Conservation (phyloP, 1,140 invertebrate genomes). For the Physella acuta region DNA sequence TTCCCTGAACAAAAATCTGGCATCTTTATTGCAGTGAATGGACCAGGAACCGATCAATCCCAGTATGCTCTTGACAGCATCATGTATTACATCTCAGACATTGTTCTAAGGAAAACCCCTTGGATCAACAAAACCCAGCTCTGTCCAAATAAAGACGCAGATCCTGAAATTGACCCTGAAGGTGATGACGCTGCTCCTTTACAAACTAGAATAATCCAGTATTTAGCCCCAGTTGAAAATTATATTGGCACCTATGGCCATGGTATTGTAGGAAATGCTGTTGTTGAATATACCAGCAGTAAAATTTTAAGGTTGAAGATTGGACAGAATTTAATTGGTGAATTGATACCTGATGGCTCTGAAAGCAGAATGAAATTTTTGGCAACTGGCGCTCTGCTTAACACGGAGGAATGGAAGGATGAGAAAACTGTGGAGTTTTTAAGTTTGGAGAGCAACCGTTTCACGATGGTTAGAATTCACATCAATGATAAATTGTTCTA, state of each 20-base stretch:
- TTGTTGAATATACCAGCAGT: neutral
- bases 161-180: neutral
- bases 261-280: constrained; percentile 9
- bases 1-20: constrained; percentile 1
- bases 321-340: constrained; percentile 4
- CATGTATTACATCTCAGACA: constrained; percentile 16
- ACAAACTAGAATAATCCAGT: neutral
- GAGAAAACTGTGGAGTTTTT: constrained; percentile 16
- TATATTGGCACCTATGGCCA: constrained; percentile 16
- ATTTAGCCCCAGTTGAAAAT: neutral
- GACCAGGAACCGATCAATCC: neutral
- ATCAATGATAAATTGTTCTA: constrained; percentile 10
- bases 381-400: neutral
- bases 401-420: constrained; percentile 4
- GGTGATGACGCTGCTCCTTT: constrained; percentile 2
- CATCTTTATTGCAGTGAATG: constrained; percentile 19
- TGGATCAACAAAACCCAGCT: neutral
- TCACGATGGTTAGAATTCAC: too few species aligned
- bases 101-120: neutral
- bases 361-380: constrained; percentile 1
- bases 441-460: neutral
- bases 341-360: neutral
- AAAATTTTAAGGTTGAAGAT: constrained; percentile 4
- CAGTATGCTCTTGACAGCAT: neutral
- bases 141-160: neutral